phyloP scores from a whole-genome alignment of 2,797 vertebrate genomes.

The Babyrousa celebensis region DNA sequence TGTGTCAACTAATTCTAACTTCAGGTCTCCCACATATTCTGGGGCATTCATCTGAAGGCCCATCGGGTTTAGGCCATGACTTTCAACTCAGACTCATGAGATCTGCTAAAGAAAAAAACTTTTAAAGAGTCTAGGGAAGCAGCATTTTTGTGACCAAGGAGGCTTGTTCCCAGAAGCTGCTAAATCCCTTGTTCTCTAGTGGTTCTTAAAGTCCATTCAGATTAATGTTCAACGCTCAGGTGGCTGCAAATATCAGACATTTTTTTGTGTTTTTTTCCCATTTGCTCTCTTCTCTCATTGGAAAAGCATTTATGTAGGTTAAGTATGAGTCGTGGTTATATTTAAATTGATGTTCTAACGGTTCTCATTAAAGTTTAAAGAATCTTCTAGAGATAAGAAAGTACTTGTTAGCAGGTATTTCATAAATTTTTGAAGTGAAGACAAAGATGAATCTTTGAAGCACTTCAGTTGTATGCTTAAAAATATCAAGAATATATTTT shows the following conservation, averaged over 20 bases:
- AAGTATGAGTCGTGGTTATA: not conserved
- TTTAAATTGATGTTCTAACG: slow-evolving; percentile 15
- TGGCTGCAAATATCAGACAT: not conserved
- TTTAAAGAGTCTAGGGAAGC: not conserved
- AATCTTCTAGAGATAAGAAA: slow-evolving; percentile 25
- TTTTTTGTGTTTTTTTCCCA: not conserved
- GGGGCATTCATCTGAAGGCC: not conserved
- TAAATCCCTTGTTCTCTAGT: not conserved
- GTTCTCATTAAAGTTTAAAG: slow-evolving; percentile 48
- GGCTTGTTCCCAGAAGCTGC: accelerated
- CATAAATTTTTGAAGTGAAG: not conserved
- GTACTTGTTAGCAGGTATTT: not conserved
- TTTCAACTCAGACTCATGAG: not conserved
- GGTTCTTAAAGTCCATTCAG: not conserved
- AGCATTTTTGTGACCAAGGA: not conserved
- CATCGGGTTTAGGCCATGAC: not conserved
- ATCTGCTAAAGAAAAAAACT: not conserved
- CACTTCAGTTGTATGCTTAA: not conserved
- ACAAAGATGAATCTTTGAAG: slow-evolving; percentile 35
- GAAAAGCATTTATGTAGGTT: not conserved
- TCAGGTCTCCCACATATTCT: not conserved
- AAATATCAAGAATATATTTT: slow-evolving; percentile 43
- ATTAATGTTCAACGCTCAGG: not conserved
- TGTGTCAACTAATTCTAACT: not conserved
- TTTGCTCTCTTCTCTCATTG: not conserved